Conservation (phyloP, 53 echinoderm and acorn worm genomes). For the Mesocentrotus franciscanus region DNA sequence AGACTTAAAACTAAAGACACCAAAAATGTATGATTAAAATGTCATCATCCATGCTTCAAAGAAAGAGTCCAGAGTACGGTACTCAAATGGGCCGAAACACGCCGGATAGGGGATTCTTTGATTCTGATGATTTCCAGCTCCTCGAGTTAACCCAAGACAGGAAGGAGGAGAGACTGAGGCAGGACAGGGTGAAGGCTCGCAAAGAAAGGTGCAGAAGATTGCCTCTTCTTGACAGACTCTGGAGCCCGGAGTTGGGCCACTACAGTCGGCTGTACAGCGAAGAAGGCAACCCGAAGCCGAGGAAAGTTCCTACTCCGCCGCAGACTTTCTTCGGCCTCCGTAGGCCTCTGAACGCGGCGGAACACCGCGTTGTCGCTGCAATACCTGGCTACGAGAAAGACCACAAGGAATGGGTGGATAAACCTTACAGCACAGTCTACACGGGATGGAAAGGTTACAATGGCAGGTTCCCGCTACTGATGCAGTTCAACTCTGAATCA, state of each 20-base stretch:
- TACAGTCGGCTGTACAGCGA: slow-evolving; percentile 13
- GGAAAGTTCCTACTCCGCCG: background rate
- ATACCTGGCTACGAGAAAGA: slow-evolving; percentile 64
- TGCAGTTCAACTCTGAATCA: slow-evolving; percentile 78
- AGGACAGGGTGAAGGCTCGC: background rate
- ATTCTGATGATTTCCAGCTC: slow-evolving; percentile 71
- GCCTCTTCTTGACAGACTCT: background rate
- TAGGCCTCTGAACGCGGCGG: slow-evolving; percentile 73
- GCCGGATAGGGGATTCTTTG: slow-evolving; percentile 71
- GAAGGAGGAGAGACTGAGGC: slow-evolving; percentile 15
- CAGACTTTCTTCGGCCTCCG: slow-evolving; percentile 70
- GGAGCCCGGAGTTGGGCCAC: background rate
- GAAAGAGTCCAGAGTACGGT: background rate
- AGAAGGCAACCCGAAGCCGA: slow-evolving; percentile 18
- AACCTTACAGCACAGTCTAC: slow-evolving; percentile 90
- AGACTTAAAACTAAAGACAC: background rate
- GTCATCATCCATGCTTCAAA: background rate
- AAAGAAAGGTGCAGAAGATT: background rate
- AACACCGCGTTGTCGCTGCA: slow-evolving; percentile 31
- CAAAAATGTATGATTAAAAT: background rate
- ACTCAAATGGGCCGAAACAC: slow-evolving; percentile 70
- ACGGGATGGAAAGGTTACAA: slow-evolving; percentile 70
- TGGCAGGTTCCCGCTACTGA: slow-evolving; percentile 80
- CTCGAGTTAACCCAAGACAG: slow-evolving; percentile 69
- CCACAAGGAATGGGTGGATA: slow-evolving; percentile 81